phyloP scores from a whole-genome alignment of 2,797 vertebrate species.

The Sebastes itinus region DNA sequence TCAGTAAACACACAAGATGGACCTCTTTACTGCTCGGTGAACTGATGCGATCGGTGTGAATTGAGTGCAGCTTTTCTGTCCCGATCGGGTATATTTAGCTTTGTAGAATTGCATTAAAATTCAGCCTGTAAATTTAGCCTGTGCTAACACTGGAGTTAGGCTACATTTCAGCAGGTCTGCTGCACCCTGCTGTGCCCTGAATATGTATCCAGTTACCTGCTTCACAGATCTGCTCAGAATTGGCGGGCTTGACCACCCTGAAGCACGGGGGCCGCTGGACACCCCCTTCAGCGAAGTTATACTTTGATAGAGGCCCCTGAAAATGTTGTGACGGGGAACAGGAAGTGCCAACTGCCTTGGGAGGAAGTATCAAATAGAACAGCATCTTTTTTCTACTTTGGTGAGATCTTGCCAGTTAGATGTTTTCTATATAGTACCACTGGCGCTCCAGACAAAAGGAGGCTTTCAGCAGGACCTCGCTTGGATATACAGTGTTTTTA shows the following conservation, averaged over 20 bases:
- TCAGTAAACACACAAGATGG: constrained; percentile 62
- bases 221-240: constrained; percentile 64
- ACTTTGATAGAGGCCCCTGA: constrained; percentile 74
- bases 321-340: constrained; percentile 79
- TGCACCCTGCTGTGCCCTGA: constrained; percentile 50
- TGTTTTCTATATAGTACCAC: constrained; percentile 38
- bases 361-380: constrained; percentile 86
- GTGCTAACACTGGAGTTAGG: constrained; percentile 45
- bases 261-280: constrained; percentile 59
- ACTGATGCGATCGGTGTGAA: constrained; percentile 34
- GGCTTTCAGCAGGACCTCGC: constrained; percentile 56
- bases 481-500: constrained; percentile 59
- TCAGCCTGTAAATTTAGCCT: constrained; percentile 39
- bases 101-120: constrained; percentile 11
- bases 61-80: constrained; percentile 8
- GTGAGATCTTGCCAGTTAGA: constrained; percentile 57
- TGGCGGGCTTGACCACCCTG: constrained; percentile 75
- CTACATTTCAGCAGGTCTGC: constrained; percentile 57
- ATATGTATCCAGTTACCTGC: constrained; percentile 72
- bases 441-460: constrained; percentile 57
- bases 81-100: constrained; percentile 16
- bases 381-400: constrained; percentile 65
- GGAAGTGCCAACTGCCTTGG: constrained; percentile 76
- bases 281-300: constrained; percentile 41
- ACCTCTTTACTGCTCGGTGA: constrained; percentile 42